phyloP scores from a whole-genome alignment of 1,140 invertebrate species.

The Megalopta genalis region DNA sequence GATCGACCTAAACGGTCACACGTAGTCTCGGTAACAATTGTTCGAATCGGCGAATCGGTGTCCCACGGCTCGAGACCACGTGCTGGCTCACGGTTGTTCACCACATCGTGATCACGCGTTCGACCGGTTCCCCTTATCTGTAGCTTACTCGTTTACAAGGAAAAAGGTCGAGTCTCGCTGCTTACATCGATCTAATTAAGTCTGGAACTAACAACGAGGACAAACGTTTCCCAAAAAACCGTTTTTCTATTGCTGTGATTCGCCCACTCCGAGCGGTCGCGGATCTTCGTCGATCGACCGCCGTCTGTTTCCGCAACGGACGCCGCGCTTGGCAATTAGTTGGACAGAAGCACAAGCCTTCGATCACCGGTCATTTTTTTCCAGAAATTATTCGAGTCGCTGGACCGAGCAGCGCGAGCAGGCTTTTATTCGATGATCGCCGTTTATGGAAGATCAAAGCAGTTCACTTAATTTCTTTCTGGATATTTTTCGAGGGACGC shows the following conservation, averaged over 20 bases:
- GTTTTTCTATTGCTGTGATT: slow-evolving; percentile 31
- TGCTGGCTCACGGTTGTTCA: slow-evolving; percentile 3
- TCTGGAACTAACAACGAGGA: slow-evolving; percentile 40
- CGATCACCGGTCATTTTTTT: too few relatives aligned
- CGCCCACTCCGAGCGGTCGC: neutral
- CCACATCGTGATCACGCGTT: too few relatives aligned
- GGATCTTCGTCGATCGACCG: slow-evolving; percentile 5
- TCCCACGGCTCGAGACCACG: slow-evolving; percentile 19
- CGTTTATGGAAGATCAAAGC: too few relatives aligned
- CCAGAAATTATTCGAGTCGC: too few relatives aligned
- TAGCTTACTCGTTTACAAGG: slow-evolving; percentile 28
- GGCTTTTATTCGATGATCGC: too few relatives aligned
- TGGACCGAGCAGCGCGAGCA: too few relatives aligned
- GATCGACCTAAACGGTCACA: slow-evolving; percentile 42
- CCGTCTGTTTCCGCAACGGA: neutral
- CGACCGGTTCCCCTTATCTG: slow-evolving; percentile 1
- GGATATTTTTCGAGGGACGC: too few relatives aligned
- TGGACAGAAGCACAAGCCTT: too few relatives aligned
- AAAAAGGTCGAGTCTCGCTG: slow-evolving; percentile 12
- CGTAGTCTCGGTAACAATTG: slow-evolving; percentile 44
- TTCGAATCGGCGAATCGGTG: slow-evolving; percentile 41
- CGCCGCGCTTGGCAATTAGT: too few relatives aligned
- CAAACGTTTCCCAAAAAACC: slow-evolving; percentile 15
- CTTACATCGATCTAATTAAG: slow-evolving; percentile 41
- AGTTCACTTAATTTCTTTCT: too few relatives aligned